Percentiles rank a stretch among this genome's conserved stretches.
These are phyloP conservation scores for Nemotelus nigrinus DNA, from an alignment of 2,888 invertebrate genomes.

Conservation along the genomic window DNA sequence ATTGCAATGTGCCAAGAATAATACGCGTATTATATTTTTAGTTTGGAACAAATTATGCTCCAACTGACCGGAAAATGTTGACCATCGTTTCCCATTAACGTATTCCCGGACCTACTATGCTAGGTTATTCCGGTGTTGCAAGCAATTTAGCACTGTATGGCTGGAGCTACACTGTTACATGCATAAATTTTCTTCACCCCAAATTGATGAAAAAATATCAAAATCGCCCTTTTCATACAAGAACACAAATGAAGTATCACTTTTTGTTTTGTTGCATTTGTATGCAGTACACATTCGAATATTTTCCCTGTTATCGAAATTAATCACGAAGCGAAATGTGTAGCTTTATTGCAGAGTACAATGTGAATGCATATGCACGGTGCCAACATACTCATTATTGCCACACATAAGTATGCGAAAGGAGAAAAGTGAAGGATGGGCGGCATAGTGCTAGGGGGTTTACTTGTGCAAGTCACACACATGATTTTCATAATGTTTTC, in stretches of 20 bases:
- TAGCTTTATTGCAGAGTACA: background rate
- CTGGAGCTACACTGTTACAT: background rate
- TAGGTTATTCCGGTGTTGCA: background rate
- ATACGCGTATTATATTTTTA: no score
- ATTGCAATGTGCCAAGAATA: no score
- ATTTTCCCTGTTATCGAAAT: conserved; percentile 18
- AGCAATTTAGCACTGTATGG: background rate
- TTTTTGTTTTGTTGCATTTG: conserved; percentile 13
- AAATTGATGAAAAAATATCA: background rate
- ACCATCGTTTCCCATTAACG: background rate
- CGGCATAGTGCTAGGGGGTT: background rate
- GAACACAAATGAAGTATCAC: background rate
- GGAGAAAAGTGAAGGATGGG: background rate
- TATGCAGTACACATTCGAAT: conserved; percentile 20
- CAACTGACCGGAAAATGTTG: conserved; percentile 30
- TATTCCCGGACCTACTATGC: background rate
- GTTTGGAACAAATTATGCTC: background rate
- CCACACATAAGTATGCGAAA: background rate
- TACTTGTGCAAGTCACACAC: conserved; percentile 17
- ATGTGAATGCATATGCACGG: background rate
- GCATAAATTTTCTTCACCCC: conserved; percentile 3
- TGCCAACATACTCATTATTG: background rate
- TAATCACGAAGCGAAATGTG: conserved; percentile 16
- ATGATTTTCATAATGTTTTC: conserved; percentile 15
- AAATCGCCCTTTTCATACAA: conserved; percentile 6